These are phyloP conservation scores for Mnemiopsis leidyi DNA, from an alignment of 37 sponge, comb jelly and placozoan genomes.

Conservation along the genomic window DNA sequence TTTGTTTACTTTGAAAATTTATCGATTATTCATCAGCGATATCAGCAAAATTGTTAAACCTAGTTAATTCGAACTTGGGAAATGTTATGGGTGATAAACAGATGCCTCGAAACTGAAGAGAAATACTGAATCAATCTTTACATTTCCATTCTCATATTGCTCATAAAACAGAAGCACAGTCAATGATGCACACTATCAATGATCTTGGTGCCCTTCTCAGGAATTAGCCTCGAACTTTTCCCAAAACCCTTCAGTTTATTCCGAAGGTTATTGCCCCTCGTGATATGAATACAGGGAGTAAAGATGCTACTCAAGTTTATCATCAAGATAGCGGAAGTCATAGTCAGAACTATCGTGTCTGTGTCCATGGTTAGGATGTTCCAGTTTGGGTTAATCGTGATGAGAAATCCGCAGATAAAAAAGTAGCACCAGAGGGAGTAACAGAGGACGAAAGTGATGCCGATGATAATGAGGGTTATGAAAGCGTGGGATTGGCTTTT, in stretches of 20 bases:
- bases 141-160: no score
- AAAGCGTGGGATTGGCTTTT: constrained; percentile 16
- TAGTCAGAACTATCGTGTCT: neutral
- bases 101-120: no score
- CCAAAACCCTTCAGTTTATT: neutral
- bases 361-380: neutral
- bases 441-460: neutral
- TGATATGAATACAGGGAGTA: constrained; percentile 39
- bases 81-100: no score
- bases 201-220: neutral
- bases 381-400: neutral
- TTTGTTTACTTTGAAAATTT: no score
- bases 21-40: no score
- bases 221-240: neutral
- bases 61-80: no score
- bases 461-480: neutral
- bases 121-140: no score
- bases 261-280: neutral
- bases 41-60: no score
- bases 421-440: neutral
- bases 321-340: neutral
- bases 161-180: no score
- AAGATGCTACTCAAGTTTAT: neutral
- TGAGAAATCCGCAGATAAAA: neutral
- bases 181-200: neutral